These are phyloP conservation scores for Papilio glaucus DNA, from an alignment of 1,140 invertebrate species.

Conservation along the genomic window DNA sequence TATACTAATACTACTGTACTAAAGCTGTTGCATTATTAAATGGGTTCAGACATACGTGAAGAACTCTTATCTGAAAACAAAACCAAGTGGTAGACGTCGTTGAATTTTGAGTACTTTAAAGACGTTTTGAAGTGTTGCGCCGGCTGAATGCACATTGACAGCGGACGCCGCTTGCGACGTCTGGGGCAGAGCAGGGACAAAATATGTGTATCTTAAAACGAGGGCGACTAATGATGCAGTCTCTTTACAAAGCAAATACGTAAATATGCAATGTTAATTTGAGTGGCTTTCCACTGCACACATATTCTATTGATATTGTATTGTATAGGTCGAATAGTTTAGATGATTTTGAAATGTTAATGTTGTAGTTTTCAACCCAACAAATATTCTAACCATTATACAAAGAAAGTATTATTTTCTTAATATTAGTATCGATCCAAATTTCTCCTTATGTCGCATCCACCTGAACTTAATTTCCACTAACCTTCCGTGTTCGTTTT, in stretches of 20 bases:
- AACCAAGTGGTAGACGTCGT: conserved; percentile 28
- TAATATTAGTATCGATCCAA: no score
- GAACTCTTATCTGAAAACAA: conserved; percentile 37
- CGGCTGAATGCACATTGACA: conserved; percentile 26
- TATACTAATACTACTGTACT: conserved; percentile 1
- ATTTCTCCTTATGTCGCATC: no score
- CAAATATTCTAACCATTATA: no score
- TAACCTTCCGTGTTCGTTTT: no score
- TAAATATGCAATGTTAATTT: conserved; percentile 8
- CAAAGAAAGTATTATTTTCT: no score
- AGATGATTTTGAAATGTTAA: background rate
- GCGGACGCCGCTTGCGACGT: background rate
- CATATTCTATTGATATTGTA: background rate
- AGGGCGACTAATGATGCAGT: conserved; percentile 32
- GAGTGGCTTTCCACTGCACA: background rate
- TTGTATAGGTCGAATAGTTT: background rate
- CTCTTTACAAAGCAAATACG: conserved; percentile 26
- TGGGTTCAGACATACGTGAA: conserved; percentile 29
- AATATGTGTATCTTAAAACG: conserved; percentile 23
- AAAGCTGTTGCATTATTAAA: conserved; percentile 29
- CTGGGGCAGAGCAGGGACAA: conserved; percentile 16
- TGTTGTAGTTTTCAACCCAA: no score
- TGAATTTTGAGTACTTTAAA: conserved; percentile 38
- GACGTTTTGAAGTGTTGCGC: conserved; percentile 29
- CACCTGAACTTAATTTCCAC: no score